Base-by-base conservation (phyloP, 1,140 invertebrate genomes). In the Hyposmocoma kahamanoa region DNA sequence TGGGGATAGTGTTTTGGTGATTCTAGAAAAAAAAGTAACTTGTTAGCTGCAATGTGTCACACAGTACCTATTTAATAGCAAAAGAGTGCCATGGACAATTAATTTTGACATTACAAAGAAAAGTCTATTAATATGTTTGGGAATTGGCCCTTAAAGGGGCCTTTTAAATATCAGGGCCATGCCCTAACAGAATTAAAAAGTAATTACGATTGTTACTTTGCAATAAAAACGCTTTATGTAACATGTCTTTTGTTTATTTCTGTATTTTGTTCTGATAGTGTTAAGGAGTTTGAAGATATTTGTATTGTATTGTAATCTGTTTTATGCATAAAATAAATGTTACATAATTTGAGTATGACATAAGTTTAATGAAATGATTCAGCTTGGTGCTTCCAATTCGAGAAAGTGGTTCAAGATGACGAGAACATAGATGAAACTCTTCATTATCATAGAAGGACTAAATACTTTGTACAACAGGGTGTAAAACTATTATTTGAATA, bases 1-100 rank as follows among this genome's bases (percentile, higher is more conserved):
- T 11, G 75, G 73, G n/a, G 72, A 63, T 34, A 79, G 47, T 3
- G 32, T 30, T 42, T 53, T 61, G 13, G 32, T 30, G 34, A 56
- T 52, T 17, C 78, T 82, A 60, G 20, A 81, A 76, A 45, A 41
- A 52, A 39, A 48, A 49, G 30, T 38, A n/a, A n/a, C n/a, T n/a
- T n/a, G n/a, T n/a, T n/a, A n/a, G n/a, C n/a, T n/a, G n/a, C n/a
- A n/a, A n/a, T n/a, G n/a, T n/a, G n/a, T n/a, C n/a, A n/a, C n/a
- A n/a, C n/a, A n/a, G n/a, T n/a, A n/a, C n/a, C n/a, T n/a, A n/a
- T n/a, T n/a, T n/a, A 28, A 28, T 6, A 28, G 11, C 24, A 28
- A 28, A 11, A 28, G 6, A 28, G 11, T 28, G 11, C 11, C 11
- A 6, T 28, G 11, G 24, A 28, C 24, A 6, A 28, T 6, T 6